Conservation (phyloP, 2,888 invertebrate genomes). For the Phyto melanocephala region DNA sequence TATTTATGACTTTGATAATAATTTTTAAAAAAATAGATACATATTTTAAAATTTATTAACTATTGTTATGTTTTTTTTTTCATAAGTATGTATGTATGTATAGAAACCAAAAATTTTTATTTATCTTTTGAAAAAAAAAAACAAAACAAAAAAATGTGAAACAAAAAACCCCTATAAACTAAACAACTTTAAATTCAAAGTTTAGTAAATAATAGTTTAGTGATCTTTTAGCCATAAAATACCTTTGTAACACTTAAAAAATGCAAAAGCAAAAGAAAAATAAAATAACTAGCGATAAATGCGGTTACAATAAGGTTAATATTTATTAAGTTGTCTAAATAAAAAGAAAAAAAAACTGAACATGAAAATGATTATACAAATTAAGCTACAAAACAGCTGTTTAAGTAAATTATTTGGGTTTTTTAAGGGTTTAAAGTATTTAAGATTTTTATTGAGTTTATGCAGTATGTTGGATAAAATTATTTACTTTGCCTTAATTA, state of each 20-base stretch:
- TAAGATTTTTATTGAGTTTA: neutral
- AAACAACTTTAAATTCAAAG: slow-evolving; percentile 21
- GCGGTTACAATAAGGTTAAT: slow-evolving; percentile 56
- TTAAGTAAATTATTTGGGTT: slow-evolving; percentile 13
- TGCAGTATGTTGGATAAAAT: neutral
- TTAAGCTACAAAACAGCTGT: slow-evolving; percentile 33
- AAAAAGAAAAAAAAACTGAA: slow-evolving; percentile 9
- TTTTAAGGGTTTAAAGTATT: neutral
- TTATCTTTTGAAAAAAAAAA: neutral
- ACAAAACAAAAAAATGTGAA: slow-evolving; percentile 7
- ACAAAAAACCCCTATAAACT: slow-evolving; percentile 33
- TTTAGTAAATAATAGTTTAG: slow-evolving; percentile 51
- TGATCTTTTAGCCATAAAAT: slow-evolving; percentile 54
- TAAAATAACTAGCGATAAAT: slow-evolving; percentile 7
- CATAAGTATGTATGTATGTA: too few species aligned
- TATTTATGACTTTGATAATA: neutral
- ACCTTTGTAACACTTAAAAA: slow-evolving; percentile 52
- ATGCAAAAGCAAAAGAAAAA: neutral
- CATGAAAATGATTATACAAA: slow-evolving; percentile 16
- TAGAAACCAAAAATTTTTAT: neutral
- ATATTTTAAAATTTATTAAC: slow-evolving; percentile 48
- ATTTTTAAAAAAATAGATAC: neutral
- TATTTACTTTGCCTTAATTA: neutral
- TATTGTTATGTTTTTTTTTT: slow-evolving; percentile 22
- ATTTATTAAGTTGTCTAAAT: slow-evolving; percentile 63